These are phyloP conservation scores for Ceratosolen fusciceps DNA, from an alignment of 1,140 invertebrate genomes.

Conservation along the genomic window DNA sequence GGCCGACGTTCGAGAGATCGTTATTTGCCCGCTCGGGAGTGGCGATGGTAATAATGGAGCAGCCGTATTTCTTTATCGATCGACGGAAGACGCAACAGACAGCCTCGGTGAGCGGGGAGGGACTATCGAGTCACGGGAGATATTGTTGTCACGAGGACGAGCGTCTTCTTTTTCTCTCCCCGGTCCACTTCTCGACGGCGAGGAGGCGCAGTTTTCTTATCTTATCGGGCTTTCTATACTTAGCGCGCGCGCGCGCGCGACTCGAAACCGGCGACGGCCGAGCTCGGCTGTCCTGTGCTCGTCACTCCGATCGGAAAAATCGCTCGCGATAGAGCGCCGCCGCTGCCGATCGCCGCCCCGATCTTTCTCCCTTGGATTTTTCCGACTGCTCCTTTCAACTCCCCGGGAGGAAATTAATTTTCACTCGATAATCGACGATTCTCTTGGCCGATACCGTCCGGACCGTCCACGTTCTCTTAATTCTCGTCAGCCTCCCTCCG, in stretches of 20 bases:
- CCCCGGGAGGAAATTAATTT: too few species aligned
- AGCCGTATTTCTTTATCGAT: conserved; percentile 64
- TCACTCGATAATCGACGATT: too few species aligned
- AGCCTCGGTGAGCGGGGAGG: neutral
- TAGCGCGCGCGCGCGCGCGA: conserved; percentile 3
- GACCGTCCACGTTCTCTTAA: too few species aligned
- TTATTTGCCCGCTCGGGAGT: neutral
- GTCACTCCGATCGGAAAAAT: neutral
- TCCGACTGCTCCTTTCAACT: neutral
- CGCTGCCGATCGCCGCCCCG: too few species aligned
- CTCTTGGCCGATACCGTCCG: too few species aligned
- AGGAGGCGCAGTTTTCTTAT: conserved; percentile 54
- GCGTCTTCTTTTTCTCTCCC: conserved; percentile 55
- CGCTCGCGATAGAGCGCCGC: neutral
- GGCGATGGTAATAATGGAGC: conserved; percentile 47
- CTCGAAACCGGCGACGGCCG: conserved; percentile 6
- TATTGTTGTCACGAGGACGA: conserved; percentile 69
- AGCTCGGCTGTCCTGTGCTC: neutral
- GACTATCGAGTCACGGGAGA: conserved; percentile 12
- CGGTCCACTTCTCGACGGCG: too few species aligned
- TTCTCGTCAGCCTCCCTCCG: too few species aligned
- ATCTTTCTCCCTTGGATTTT: neutral
- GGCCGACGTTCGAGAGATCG: too few species aligned
- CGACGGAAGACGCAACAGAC: conserved; percentile 53
- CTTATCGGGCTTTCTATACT: conserved; percentile 56